Evolutionary conservation across 2,113 vertebrate genomes (phyloP), one percentile per base, ranked within the genome.

Genomic region (Callorhinus ursinus): DNA sequence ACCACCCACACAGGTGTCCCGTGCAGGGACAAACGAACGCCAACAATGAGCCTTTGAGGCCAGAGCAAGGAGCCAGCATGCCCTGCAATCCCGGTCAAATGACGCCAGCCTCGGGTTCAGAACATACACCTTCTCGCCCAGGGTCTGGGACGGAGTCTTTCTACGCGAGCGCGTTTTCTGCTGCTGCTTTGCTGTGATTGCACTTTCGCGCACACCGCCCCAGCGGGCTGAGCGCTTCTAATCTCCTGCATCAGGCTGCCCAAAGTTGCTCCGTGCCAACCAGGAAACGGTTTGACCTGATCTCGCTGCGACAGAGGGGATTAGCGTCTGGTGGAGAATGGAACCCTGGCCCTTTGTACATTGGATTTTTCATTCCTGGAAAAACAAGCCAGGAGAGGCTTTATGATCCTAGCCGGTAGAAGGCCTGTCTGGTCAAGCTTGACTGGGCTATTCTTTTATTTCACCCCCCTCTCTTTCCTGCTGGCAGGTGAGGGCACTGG

Each of bases 311-410:
- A 31, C 72, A 57, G 74, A 92, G 33, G 31, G 31, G 80, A 61
- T 74, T 72, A 22, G 36, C 28, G 31, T 76, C 89, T 95, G 59
- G n/a, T 21, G 11, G 84, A 69, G 82, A 81, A 71, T 19, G 24
- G 53, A 90, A 55, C 49, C 28, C 51, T 76, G 71, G 65, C 16
- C 95, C 28, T 93, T 74, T 79, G 76, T 84, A 57, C 33, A 9
- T 0, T 85, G 72, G 81, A 42, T 28, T 72, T 76, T 65, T 53
- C 46, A 55, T 81, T 81, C 83, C 92, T 88, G 55, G 67, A 96
- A 88, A 79, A 79, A 31, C 42, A 94, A 90, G 36, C 49, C 42
- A 80, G 51, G 65, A 93, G 80, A 85, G 71, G 74, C 71, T 93
- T 96, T 90, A 90, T 55, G 92, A 72, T 31, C 53, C 21, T 5